Base-by-base conservation (phyloP, 2,888 invertebrate species). In the Agrochola circellaris region DNA sequence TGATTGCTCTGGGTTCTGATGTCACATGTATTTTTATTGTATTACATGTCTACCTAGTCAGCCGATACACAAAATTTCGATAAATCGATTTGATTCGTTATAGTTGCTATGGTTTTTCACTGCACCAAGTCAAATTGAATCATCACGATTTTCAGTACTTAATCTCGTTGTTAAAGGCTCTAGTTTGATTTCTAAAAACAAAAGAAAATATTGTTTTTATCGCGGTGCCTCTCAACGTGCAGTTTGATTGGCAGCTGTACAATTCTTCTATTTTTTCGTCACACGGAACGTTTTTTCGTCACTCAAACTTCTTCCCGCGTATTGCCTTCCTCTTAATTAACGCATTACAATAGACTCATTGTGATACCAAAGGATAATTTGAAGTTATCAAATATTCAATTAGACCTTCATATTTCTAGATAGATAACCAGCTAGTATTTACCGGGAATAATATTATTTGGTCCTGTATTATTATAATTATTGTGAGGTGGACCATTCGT, bases 1-100 rank as follows among this genome's bases (percentile, higher is more conserved):
- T 80, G 80, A 86, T 83, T 77, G 75, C 64, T 66, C 77, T 65
- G n/a, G 48, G 38, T 11, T 82, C 73, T 83, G 85, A 83, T 77
- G 83, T 81, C 77, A 83, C 74, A 26, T 73, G n/a, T 80, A 84
- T 69, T 72, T 73, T 72, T 69, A 48, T 61, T 72, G 42, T 71
- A 17, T 56, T 42, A 62, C 54, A 56, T 56, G 48, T 58, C 54
- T 38, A 17, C 61, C 78, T 78, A 54, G 75, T 30, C 30, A 61
- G 54, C 34, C 30, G 51, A 45, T 70, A 48, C 38, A n/a, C 15
- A 48, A 20, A n/a, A 51, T 34, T 61, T 54, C 6, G 34, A 45
- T 68, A 79, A 26, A 54, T 26, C 13, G 13, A 23, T 26, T 68
- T 6, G 9, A 64, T 58, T 58, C 15, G 7, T 23, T 30, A 6